These are phyloP conservation scores for Glareola pratincola DNA, from an alignment of 2,113 vertebrate species.

Conservation along the genomic window DNA sequence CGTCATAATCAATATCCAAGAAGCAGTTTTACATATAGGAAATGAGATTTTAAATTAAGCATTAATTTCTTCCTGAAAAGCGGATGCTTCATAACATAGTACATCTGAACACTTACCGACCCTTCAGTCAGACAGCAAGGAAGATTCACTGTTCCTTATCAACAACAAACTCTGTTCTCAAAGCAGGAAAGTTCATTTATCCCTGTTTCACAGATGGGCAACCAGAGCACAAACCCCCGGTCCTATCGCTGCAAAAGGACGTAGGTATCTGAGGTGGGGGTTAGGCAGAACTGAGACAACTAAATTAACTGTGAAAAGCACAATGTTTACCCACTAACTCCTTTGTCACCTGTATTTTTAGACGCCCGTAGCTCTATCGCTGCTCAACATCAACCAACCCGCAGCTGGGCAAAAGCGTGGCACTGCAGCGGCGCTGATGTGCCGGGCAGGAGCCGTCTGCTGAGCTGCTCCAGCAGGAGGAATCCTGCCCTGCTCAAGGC, in stretches of 20 bases:
- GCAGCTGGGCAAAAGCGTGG: background rate
- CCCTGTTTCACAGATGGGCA: background rate
- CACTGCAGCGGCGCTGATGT: accelerated
- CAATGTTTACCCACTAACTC: background rate
- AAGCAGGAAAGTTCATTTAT: background rate
- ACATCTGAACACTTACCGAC: background rate
- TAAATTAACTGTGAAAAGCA: accelerated
- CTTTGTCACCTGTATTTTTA: background rate
- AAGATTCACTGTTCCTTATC: background rate
- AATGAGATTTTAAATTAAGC: background rate
- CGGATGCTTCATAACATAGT: background rate
- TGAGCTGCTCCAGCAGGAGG: background rate
- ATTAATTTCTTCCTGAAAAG: background rate
- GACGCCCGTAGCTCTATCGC: background rate
- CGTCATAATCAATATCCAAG: background rate
- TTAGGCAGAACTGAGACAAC: background rate
- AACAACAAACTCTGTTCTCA: background rate
- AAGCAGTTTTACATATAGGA: background rate
- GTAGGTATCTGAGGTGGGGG: accelerated
- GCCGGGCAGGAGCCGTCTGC: background rate
- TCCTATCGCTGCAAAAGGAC: background rate
- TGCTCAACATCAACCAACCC: background rate
- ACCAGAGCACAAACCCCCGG: background rate
- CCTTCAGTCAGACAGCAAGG: background rate
- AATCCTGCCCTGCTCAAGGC: background rate